Evolutionary conservation across 30 jellyfish, hydroid and myxozoan genomes (phyloP).

Genomic region (Hydra vulgaris): DNA sequence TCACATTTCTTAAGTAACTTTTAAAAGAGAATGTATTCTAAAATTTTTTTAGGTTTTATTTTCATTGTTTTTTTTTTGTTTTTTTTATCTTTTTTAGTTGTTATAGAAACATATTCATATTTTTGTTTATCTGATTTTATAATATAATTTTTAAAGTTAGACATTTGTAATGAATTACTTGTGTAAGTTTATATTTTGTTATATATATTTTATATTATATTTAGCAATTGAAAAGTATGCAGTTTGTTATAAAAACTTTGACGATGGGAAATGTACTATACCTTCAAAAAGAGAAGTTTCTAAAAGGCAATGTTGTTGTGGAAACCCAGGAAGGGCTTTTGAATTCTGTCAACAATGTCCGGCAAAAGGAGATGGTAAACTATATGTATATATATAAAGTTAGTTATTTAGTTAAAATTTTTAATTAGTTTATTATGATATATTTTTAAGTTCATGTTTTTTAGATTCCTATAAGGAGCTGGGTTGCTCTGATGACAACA

Average conservation of each 20-base stretch:
- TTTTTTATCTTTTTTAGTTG: too few relatives aligned
- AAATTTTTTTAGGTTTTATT: too few relatives aligned
- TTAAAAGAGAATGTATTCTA: too few relatives aligned
- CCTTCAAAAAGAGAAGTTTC: not conserved
- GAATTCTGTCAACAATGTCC: conserved; percentile 24
- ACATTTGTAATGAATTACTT: too few relatives aligned
- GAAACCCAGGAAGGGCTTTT: conserved; percentile 25
- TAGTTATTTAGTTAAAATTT: not conserved
- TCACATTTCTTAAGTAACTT: too few relatives aligned
- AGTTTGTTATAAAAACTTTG: conserved; percentile 2
- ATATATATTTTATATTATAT: too few relatives aligned
- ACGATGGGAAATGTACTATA: not conserved
- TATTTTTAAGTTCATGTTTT: not conserved
- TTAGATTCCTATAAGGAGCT: not conserved
- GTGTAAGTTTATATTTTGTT: too few relatives aligned
- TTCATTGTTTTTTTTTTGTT: too few relatives aligned
- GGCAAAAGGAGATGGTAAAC: conserved; percentile 5
- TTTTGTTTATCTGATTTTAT: too few relatives aligned
- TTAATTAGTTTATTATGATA: too few relatives aligned
- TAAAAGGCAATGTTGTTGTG: conserved; percentile 32
- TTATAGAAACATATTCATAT: too few relatives aligned
- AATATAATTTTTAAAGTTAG: too few relatives aligned
- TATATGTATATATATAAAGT: not conserved
- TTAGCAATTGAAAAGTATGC: conserved; percentile 1
- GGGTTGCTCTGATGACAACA: conserved; percentile 10